A percentile compares a stretch with the other conserved stretches of the same genome.
phyloP scores from a whole-genome alignment of 37 sponge, comb jelly and placozoan species.

The Agelas oroides region DNA sequence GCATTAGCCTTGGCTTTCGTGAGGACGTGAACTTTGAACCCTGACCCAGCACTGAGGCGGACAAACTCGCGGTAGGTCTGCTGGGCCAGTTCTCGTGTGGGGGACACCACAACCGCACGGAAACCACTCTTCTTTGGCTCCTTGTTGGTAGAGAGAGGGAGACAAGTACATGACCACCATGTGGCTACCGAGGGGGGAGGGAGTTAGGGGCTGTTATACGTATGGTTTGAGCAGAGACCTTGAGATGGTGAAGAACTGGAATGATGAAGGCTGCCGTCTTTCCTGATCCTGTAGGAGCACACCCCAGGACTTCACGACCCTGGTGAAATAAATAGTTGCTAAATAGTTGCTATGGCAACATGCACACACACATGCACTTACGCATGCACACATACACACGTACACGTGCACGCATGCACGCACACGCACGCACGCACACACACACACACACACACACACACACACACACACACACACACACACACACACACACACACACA shows the following conservation, averaged over 20 bases:
- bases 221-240: constrained; percentile 70
- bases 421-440: background rate
- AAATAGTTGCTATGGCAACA: background rate
- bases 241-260: constrained; percentile 86
- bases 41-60: constrained; percentile 78
- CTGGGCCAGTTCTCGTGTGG: constrained; percentile 97
- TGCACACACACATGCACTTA: background rate
- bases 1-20: constrained; percentile 90
- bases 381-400: too few relatives aligned
- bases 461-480: background rate
- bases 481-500: constrained; percentile 17
- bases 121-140: constrained; percentile 82
- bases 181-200: too few relatives aligned
- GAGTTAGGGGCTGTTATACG: too few relatives aligned
- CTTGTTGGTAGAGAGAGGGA: constrained; percentile 46
- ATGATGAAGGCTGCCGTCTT: constrained; percentile 93
- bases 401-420: background rate
- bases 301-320: constrained; percentile 88
- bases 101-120: constrained; percentile 90
- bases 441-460: too few relatives aligned
- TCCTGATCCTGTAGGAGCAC: constrained; percentile 97
- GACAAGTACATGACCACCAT: background rate
- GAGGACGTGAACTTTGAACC: constrained; percentile 86
- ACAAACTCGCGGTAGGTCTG: constrained; percentile 91
- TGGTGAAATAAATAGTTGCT: constrained; percentile 15